These are phyloP conservation scores for Argyresthia albistria DNA, from an alignment of 2,888 invertebrate genomes.

Conservation along the genomic window DNA sequence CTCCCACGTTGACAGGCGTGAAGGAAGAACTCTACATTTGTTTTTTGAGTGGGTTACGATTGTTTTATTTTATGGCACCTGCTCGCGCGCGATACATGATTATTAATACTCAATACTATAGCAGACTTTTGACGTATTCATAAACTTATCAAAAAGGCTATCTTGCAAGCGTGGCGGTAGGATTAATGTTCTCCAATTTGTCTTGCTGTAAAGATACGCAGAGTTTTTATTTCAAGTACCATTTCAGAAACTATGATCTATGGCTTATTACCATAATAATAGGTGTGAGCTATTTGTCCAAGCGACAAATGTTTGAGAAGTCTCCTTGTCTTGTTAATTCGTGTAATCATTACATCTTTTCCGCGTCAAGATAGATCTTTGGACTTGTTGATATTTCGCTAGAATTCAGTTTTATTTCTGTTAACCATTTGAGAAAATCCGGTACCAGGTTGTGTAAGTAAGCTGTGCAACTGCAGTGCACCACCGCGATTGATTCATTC, in stretches of 20 bases:
- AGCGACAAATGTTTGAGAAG: slow-evolving; percentile 23
- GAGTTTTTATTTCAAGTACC: slow-evolving; percentile 23
- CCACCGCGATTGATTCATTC: slow-evolving; percentile 3
- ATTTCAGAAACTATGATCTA: slow-evolving; percentile 40
- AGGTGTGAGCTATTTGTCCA: slow-evolving; percentile 31
- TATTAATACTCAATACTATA: no score
- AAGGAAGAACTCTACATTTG: slow-evolving; percentile 26
- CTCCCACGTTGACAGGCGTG: slow-evolving; percentile 22
- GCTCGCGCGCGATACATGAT: slow-evolving; percentile 9
- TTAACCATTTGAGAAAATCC: no score
- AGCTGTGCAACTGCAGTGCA: slow-evolving; percentile 18
- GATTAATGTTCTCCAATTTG: slow-evolving; percentile 20
- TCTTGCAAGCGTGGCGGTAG: slow-evolving; percentile 14
- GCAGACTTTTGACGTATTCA: no score
- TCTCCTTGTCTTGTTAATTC: slow-evolving; percentile 39
- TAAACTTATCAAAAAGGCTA: slow-evolving; percentile 28
- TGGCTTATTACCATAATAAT: slow-evolving; percentile 50
- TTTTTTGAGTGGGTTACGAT: slow-evolving; percentile 32
- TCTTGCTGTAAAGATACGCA: slow-evolving; percentile 19
- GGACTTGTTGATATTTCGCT: no score
- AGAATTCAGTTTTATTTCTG: no score
- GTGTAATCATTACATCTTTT: no score
- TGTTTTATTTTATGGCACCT: slow-evolving; percentile 30
- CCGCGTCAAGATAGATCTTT: no score
- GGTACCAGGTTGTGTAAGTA: no score